Evolutionary conservation across 2,797 vertebrate genomes (phyloP), one percentile per base, ranked within the genome.

Genomic region (Pristis pectinata): DNA sequence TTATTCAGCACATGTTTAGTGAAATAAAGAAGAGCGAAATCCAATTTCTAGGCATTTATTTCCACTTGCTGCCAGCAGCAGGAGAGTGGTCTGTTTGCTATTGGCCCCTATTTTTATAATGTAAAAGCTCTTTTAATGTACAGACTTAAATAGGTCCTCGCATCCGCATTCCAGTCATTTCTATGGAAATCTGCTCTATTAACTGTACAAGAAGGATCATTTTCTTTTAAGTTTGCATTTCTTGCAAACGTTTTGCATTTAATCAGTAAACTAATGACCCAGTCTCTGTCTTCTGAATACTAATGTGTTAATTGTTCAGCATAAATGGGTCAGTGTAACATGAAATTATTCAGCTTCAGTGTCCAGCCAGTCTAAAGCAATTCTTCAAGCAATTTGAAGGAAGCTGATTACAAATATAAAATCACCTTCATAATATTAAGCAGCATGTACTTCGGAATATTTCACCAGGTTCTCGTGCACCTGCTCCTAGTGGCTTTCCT

Each of bases 231-330:
- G 87, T 91, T 94, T 94, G 67, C 92, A 72, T 72, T 74, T 74
- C 92, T 15, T 72, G 72, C 92, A 74, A 94, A 53, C 27, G 92
- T 30, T 74, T 72, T 53, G 44, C 92, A 94, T 94, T 94, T 94
- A 94, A 94, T 94, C 92, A 94, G 92, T 76, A 76, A 94, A 94
- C 92, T 94, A 94, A 94, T 94, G 92, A 76, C 72, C 92, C 70
- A 0, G 49, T 56, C 30, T n/a, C 67, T 94, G 70, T 76, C 92
- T 94, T 74, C 70, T 94, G 92, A 94, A 94, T 94, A 53, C 92
- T 94, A 94, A 94, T 94, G 27, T 94, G 44, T 94, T 94, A 94
- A 94, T 94, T 94, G 92, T n/a, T 94, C 70, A 34, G 27, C 30
- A 27, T 56, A 94, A 94, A 94, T 94, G 92, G 92, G 92, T 94